These are phyloP conservation scores for Saturnia japonica DNA, from an alignment of 2,888 invertebrate species.

Conservation along the genomic window DNA sequence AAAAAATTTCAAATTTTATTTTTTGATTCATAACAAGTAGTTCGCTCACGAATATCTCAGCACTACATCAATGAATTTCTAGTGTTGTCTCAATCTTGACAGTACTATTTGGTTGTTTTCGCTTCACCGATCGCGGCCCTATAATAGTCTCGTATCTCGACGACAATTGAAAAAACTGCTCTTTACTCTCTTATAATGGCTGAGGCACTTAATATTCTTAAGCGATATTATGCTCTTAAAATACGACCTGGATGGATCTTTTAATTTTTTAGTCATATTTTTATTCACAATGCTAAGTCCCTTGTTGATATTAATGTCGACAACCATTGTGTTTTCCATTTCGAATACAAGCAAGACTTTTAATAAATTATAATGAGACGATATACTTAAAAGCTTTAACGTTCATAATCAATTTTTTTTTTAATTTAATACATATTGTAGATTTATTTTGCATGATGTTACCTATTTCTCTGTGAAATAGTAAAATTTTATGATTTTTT, in stretches of 20 bases:
- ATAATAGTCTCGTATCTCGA: slow-evolving; percentile 34
- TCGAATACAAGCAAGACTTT: not conserved
- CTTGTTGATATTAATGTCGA: not conserved
- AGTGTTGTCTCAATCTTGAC: slow-evolving; percentile 39
- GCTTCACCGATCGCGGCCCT: slow-evolving; percentile 49
- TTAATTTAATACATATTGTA: not conserved
- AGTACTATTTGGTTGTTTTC: slow-evolving; percentile 43
- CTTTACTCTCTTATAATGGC: slow-evolving; percentile 35
- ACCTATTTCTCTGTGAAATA: too few species aligned
- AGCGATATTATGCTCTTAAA: slow-evolving; percentile 31
- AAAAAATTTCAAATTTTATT: too few species aligned
- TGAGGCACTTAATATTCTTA: slow-evolving; percentile 30
- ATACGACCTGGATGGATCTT: slow-evolving; percentile 5
- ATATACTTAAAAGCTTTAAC: too few species aligned
- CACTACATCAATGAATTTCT: slow-evolving; percentile 38
- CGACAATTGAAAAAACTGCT: slow-evolving; percentile 52
- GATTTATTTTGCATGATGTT: too few species aligned
- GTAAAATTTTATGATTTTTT: too few species aligned
- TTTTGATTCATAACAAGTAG: not conserved
- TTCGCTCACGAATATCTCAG: not conserved
- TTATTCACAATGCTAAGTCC: not conserved
- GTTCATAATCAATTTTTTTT: not conserved
- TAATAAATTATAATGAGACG: not conserved
- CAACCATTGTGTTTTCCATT: slow-evolving; percentile 20
- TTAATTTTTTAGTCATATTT: not conserved